phyloP scores from a whole-genome alignment of 2,888 invertebrate species.

The Cyrtodaria siliqua region DNA sequence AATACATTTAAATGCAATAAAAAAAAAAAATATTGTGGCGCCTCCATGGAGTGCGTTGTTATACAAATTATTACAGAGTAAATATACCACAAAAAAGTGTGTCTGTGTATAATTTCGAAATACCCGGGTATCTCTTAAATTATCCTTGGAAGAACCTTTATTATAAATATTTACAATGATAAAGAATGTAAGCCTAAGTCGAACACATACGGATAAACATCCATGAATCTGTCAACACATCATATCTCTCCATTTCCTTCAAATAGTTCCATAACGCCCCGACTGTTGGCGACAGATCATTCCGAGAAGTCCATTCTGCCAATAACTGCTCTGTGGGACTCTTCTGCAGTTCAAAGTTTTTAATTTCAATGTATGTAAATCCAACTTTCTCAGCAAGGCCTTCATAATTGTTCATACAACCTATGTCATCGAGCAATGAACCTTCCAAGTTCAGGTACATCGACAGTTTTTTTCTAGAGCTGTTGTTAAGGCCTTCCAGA shows the following conservation, averaged over 20 bases:
- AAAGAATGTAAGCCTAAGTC: too few species aligned
- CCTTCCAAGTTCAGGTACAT: conserved; percentile 69
- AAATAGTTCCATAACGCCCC: conserved; percentile 71
- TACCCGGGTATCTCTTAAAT: too few species aligned
- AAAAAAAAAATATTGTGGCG: too few species aligned
- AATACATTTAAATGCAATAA: too few species aligned
- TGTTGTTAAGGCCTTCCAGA: conserved; percentile 67
- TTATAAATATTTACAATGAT: too few species aligned
- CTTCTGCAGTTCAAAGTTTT: conserved; percentile 67
- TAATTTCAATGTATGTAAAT: conserved; percentile 72
- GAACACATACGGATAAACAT: conserved; percentile 68
- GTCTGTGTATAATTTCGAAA: too few species aligned
- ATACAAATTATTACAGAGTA: too few species aligned
- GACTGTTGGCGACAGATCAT: conserved; percentile 69
- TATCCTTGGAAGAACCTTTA: too few species aligned
- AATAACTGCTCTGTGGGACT: conserved; percentile 72
- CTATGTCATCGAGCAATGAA: conserved; percentile 59
- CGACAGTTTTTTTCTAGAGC: conserved; percentile 62
- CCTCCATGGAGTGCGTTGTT: too few species aligned
- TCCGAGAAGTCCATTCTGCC: conserved; percentile 67
- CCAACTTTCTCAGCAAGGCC: conserved; percentile 76
- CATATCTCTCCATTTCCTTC: conserved; percentile 66
- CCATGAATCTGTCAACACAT: conserved; percentile 72
- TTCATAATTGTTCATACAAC: conserved; percentile 70
- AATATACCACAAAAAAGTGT: too few species aligned